Conservation (phyloP, 2,888 invertebrate species). For the Temnothorax rugatulus region DNA sequence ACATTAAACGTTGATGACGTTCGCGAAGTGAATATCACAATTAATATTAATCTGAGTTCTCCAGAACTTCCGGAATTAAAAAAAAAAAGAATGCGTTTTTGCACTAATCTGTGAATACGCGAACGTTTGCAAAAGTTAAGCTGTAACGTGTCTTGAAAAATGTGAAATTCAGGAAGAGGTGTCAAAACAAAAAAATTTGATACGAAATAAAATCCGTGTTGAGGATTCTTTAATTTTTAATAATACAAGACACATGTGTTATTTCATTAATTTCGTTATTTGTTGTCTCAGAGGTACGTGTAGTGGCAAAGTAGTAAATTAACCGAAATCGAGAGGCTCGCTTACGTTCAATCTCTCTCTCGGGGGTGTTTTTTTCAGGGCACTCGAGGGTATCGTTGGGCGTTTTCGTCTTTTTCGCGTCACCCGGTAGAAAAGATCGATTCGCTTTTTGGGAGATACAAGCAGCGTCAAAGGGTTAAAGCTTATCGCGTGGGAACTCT, state of each 20-base stretch:
- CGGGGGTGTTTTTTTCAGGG: conserved; percentile 30
- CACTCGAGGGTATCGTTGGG: conserved; percentile 33
- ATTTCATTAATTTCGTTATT: conserved; percentile 1
- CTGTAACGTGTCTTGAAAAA: neutral
- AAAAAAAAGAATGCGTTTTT: neutral
- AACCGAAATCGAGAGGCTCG: conserved; percentile 23
- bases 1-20: conserved; percentile 52
- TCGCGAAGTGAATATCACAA: conserved; percentile 58
- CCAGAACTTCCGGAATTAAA: neutral
- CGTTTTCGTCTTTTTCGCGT: conserved; percentile 25
- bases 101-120: neutral
- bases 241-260: neutral
- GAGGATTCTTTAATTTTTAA: conserved; percentile 1
- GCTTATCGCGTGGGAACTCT: conserved; percentile 59
- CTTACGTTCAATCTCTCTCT: conserved; percentile 27
- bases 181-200: neutral
- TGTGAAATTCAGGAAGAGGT: neutral
- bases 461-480: conserved; percentile 56
- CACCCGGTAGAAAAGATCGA: conserved; percentile 51
- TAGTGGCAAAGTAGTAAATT: conserved; percentile 30
- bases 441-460: conserved; percentile 56
- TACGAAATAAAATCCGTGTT: neutral
- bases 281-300: conserved; percentile 2
- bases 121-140: conserved; percentile 13
- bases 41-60: conserved; percentile 45